These are phyloP conservation scores for Vipera latastei DNA, from an alignment of 2,797 vertebrate species.

Conservation along the genomic window DNA sequence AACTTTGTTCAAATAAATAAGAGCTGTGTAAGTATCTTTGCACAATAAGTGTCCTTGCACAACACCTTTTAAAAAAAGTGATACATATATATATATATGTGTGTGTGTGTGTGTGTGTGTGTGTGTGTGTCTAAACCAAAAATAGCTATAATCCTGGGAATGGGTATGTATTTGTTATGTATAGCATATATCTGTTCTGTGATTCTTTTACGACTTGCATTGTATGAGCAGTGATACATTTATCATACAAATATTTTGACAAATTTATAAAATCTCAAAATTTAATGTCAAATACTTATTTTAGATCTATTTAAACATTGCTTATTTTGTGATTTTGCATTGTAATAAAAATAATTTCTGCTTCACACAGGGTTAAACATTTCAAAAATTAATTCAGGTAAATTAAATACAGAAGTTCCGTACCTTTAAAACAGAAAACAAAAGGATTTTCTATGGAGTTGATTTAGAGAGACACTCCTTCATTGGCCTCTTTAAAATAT, in stretches of 20 bases:
- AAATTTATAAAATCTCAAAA: neutral
- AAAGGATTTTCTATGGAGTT: neutral
- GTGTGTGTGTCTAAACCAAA: neutral
- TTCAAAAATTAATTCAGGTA: conserved; percentile 15
- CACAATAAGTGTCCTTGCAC: neutral
- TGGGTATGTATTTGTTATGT: neutral
- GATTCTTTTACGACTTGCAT: neutral
- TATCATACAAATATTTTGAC: neutral
- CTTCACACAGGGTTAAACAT: neutral
- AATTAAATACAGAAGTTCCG: neutral
- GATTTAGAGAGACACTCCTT: conserved; percentile 18
- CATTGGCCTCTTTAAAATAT: neutral
- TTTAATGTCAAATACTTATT: neutral
- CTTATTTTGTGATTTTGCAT: neutral
- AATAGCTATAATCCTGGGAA: neutral
- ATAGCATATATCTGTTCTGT: neutral
- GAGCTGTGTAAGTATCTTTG: neutral
- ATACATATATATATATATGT: no score
- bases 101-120: no score
- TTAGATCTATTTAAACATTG: neutral
- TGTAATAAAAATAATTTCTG: neutral
- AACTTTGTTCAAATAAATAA: neutral
- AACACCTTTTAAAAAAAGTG: neutral
- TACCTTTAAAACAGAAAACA: neutral
- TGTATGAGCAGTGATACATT: neutral